Evolutionary conservation across 2,113 vertebrate genomes (phyloP).

Genomic region (Alosa alosa): DNA sequence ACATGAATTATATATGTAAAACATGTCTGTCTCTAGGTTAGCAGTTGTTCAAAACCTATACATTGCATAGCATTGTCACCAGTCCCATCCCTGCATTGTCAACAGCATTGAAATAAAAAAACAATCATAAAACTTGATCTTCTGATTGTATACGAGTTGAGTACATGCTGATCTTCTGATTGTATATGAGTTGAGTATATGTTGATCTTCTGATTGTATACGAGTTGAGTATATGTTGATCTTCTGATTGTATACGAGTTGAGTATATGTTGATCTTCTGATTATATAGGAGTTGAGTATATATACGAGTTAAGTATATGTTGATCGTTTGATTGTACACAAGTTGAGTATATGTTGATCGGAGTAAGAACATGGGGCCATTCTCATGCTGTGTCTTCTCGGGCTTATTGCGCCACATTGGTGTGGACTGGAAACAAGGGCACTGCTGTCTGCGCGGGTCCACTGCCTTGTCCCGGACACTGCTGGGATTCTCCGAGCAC

Average conservation of each 20-base stretch:
- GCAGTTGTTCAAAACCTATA: background rate
- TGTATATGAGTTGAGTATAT: too few species aligned
- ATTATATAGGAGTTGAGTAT: too few species aligned
- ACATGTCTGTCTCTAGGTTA: background rate
- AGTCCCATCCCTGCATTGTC: too few species aligned
- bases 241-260: too few species aligned
- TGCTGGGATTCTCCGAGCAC: background rate
- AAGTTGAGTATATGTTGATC: background rate
- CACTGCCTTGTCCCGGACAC: slow-evolving; percentile 14
- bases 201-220: too few species aligned
- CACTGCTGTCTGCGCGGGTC: slow-evolving; percentile 52
- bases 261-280: too few species aligned
- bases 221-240: too few species aligned
- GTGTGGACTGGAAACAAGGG: slow-evolving; percentile 43
- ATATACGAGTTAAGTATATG: too few species aligned
- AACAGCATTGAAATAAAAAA: background rate
- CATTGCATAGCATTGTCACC: too few species aligned
- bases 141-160: too few species aligned
- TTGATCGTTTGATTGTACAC: too few species aligned
- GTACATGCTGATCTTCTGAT: too few species aligned
- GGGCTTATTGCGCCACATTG: background rate
- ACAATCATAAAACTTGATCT: background rate
- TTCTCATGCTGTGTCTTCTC: slow-evolving; percentile 41
- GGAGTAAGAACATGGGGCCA: background rate
- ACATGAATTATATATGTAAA: background rate